Evolutionary conservation across 2,888 invertebrate species (phyloP).

Genomic region (Lycocerus yunnanus): DNA sequence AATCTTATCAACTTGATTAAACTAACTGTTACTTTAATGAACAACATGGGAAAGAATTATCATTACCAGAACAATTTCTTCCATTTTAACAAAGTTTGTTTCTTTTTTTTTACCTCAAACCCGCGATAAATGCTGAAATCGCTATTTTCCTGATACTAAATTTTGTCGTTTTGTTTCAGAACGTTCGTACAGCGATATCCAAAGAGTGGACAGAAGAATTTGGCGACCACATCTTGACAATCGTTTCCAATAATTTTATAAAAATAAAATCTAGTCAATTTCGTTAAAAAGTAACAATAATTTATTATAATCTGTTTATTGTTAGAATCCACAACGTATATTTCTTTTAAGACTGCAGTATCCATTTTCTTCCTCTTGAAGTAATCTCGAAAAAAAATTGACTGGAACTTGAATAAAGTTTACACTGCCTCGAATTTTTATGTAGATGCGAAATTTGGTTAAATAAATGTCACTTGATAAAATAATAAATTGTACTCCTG

Average conservation of each 20-base stretch:
- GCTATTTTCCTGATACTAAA: no score
- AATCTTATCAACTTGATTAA: not conserved
- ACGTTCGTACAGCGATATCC: constrained; percentile 65
- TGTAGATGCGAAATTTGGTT: not conserved
- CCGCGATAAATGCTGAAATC: no score
- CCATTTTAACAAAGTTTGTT: no score
- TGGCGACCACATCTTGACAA: constrained; percentile 41
- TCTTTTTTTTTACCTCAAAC: not conserved
- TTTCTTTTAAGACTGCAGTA: no score
- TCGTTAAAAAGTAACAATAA: not conserved
- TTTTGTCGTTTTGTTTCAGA: constrained; percentile 52
- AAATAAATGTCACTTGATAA: not conserved
- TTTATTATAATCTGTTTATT: not conserved
- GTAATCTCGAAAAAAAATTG: not conserved
- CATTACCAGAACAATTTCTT: not conserved
- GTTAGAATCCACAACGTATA: not conserved
- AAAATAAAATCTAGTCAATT: constrained; percentile 22
- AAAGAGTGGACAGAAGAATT: constrained; percentile 54
- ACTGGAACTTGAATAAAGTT: not conserved
- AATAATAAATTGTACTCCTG: not conserved
- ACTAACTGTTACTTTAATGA: not conserved
- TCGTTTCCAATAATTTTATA: constrained; percentile 19
- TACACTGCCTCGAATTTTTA: not conserved
- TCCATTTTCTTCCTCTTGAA: no score
- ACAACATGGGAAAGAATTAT: not conserved